Evolutionary conservation across 2,888 invertebrate species (phyloP).

Genomic region (Asteroscopus sphinx): DNA sequence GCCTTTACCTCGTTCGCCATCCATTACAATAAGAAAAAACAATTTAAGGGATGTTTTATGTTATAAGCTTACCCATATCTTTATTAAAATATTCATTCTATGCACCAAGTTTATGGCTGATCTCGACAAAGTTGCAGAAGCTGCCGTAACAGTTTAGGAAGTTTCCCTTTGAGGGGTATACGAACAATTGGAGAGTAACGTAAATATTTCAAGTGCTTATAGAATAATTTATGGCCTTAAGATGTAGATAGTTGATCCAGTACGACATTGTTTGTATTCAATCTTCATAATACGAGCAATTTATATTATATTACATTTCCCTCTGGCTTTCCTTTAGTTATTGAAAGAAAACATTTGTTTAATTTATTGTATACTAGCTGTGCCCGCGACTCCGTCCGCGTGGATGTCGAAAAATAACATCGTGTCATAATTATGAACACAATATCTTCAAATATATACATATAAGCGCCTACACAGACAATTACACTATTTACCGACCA

Average conservation of each 20-base stretch:
- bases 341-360: no score
- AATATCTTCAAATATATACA: no score
- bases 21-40: no score
- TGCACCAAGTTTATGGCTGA: slow-evolving; percentile 52
- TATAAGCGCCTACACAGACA: no score
- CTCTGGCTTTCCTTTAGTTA: no score
- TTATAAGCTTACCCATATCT: slow-evolving; percentile 43
- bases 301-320: no score
- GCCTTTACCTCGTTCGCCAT: no score
- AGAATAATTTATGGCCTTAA: slow-evolving; percentile 20
- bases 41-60: slow-evolving; percentile 30
- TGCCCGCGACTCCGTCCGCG: no score
- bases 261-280: slow-evolving; percentile 4
- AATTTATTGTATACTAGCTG: no score
- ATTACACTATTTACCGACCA: no score
- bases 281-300: background rate
- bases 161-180: slow-evolving; percentile 35
- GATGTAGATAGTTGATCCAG: slow-evolving; percentile 5
- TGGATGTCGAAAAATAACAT: no score
- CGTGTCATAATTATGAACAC: no score
- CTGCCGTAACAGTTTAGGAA: slow-evolving; percentile 55
- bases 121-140: slow-evolving; percentile 48
- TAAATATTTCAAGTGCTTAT: slow-evolving; percentile 30
- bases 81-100: slow-evolving; percentile 54
- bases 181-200: slow-evolving; percentile 29